Conservation (phyloP, 2,113 vertebrate species). For the Probosciger aterrimus region DNA sequence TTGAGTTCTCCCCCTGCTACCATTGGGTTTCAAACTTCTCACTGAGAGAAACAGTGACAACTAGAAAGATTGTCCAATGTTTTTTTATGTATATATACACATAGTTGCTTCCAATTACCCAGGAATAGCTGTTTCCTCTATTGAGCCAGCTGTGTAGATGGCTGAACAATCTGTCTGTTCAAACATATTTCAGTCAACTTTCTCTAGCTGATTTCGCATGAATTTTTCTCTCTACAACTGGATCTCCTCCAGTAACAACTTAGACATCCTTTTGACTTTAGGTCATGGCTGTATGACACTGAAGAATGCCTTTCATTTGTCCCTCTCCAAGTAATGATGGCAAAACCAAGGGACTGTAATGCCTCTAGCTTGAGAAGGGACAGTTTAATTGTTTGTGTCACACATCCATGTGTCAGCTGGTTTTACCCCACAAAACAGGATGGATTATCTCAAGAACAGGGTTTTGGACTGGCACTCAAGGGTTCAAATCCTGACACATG, state of each 20-base stretch:
- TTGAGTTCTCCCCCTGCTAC: not conserved
- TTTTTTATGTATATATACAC: not conserved
- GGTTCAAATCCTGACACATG: not conserved
- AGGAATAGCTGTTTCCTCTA: conserved; percentile 32
- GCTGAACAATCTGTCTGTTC: conserved; percentile 50
- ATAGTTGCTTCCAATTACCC: conserved; percentile 42
- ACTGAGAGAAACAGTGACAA: not conserved
- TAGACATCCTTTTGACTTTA: conserved; percentile 24
- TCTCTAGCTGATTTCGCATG: conserved; percentile 46
- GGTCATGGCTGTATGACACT: conserved; percentile 8
- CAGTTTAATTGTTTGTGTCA: not conserved
- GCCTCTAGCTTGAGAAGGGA: not conserved
- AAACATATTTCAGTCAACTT: conserved; percentile 30
- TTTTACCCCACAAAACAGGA: not conserved
- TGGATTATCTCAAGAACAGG: not conserved
- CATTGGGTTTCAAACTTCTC: not conserved
- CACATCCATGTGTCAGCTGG: not conserved
- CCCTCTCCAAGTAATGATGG: not conserved
- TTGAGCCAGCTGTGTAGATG: conserved; percentile 36
- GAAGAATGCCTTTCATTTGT: conserved; percentile 20
- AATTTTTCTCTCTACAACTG: conserved; percentile 28
- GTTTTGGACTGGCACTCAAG: not conserved
- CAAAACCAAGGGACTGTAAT: not conserved
- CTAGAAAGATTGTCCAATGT: not conserved
- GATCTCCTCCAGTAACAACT: conserved; percentile 54